Base-by-base conservation (phyloP, 2,797 vertebrate genomes). In the Gallinago stenura region DNA sequence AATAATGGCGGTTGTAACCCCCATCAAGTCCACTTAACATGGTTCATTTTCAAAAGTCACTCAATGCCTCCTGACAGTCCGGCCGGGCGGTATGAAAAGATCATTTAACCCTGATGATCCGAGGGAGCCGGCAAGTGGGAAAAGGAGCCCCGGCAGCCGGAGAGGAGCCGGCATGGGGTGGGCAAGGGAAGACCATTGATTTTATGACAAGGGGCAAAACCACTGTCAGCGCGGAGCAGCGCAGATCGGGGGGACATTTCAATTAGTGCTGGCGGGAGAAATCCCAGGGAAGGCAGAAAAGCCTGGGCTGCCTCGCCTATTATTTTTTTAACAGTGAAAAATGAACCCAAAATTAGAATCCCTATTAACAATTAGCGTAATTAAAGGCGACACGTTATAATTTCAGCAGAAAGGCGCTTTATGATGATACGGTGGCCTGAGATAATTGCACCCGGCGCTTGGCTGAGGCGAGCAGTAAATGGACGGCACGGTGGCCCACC, bases 121-220 rank as follows among this genome's bases (percentile, higher is more conserved):
- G 96, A 97, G 95, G 96, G 97, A 96, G 96, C 94, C 37, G 72
- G 91, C 7, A 90, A 97, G 96, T 92, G 96, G 92, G 96, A 97
- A 98, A 98, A 98, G 98, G 97, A 98, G 98, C 97, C 97, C 96
- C 76, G 37, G 97, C 97, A 98, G 98, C 98, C 94, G 65, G 97
- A 96, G 97, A 97, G 86, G 95, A 98, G 97, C 95, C 65, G 12
- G 98, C 80, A 79, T 76, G 92, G 97, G 86, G 93, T 46, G 83
- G 93, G 72, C 93, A 90, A 90, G 86, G 72, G 76, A 96, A 96
- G 83, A 80, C 83, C 97, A 99, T 99, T 97, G 99, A 99, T 99
- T 99, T 99, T 99, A 98, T 99, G 99, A 99, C 99, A 99, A 98
- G 98, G 97, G 98, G 98, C 98, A 98, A 98, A 98, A 97, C 97